phyloP scores from a whole-genome alignment of 2,888 invertebrate species.

The Chrysolina americana region DNA sequence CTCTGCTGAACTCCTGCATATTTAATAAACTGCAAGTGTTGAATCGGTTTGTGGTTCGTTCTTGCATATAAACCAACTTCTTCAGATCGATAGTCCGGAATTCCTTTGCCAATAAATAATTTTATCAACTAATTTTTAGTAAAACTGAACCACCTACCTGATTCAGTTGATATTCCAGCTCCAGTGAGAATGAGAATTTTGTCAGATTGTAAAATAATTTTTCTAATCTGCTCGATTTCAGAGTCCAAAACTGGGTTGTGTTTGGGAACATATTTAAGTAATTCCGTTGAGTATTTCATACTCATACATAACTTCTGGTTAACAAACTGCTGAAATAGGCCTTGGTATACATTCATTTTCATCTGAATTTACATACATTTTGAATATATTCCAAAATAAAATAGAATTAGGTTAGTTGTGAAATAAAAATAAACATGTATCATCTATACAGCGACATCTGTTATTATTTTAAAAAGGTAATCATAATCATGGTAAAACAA shows the following conservation, averaged over 20 bases:
- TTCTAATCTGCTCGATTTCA: conserved; percentile 74
- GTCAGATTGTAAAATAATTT: conserved; percentile 73
- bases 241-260: conserved; percentile 76
- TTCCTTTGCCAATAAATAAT: conserved; percentile 73
- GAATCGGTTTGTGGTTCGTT: conserved; percentile 86
- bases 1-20: conserved; percentile 79
- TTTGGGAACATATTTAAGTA: conserved; percentile 78
- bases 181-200: conserved; percentile 87
- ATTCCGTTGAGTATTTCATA: conserved; percentile 31
- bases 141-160: conserved; percentile 71
- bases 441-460: too few species aligned
- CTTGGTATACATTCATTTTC: not conserved
- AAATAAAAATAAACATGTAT: too few species aligned
- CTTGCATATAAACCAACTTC: conserved; percentile 93
- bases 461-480: too few species aligned
- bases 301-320: not conserved
- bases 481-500: too few species aligned
- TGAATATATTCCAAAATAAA: too few species aligned
- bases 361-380: conserved; percentile 18
- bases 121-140: not conserved
- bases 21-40: conserved; percentile 87
- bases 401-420: too few species aligned
- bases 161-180: conserved; percentile 97
- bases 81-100: conserved; percentile 95
- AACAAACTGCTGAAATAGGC: not conserved